Conservation (phyloP, 2,888 invertebrate genomes). For the Zygaena filipendulae region DNA sequence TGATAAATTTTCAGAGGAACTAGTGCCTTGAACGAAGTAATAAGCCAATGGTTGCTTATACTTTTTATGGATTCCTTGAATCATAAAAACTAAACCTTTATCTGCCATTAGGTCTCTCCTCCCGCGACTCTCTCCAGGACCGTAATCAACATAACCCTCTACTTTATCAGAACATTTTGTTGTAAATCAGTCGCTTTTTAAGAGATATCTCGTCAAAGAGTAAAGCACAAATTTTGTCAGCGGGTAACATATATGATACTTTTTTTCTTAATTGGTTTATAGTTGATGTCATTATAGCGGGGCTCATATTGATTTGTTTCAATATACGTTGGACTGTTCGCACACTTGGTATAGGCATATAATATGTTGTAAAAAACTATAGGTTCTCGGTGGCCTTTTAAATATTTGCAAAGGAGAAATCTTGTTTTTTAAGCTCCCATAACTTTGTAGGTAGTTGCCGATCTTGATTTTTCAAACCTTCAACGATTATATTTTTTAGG, state of each 20-base stretch:
- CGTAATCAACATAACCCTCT: slow-evolving; percentile 1
- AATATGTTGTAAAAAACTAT: neutral
- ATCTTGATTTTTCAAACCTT: neutral
- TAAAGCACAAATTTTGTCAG: slow-evolving; percentile 5
- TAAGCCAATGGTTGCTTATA: slow-evolving; percentile 3
- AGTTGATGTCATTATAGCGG: neutral
- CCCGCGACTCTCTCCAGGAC: neutral
- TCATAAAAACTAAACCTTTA: slow-evolving; percentile 6
- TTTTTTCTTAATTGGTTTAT: slow-evolving; percentile 1
- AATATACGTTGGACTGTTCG: neutral
- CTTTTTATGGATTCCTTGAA: slow-evolving; percentile 3
- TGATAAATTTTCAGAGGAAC: neutral
- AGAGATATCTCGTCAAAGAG: slow-evolving; percentile 8
- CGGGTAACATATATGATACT: neutral
- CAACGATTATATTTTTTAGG: neutral
- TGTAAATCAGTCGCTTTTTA: slow-evolving; percentile 3
- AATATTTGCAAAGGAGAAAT: neutral
- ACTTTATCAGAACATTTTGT: neutral
- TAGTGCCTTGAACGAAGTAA: neutral
- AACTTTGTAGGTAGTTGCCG: neutral
- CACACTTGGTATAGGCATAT: neutral
- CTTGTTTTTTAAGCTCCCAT: neutral
- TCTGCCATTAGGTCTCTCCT: slow-evolving; percentile 3
- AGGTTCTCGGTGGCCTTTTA: neutral
- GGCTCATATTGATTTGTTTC: neutral